Base-by-base conservation (phyloP, 2,888 invertebrate species). In the Drosophila recens region DNA sequence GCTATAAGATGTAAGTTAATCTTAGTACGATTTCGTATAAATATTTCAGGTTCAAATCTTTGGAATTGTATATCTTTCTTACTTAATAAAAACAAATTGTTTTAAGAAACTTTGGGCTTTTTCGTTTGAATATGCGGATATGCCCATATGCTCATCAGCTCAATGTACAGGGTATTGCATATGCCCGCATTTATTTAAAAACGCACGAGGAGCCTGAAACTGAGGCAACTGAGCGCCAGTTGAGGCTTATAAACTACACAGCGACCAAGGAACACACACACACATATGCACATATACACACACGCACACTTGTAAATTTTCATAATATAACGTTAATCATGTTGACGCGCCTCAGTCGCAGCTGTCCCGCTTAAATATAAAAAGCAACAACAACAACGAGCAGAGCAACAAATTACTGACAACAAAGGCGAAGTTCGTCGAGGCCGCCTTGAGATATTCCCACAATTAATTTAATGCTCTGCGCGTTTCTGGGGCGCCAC, bases 321-420 rank as follows among this genome's bases (percentile, higher is more conserved):
- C 58, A 83, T 78, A 81, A 83, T 79, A 84, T 79, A 72, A 76
- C 82, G 83, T 83, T 82, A 83, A 83, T 84, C 83, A 84, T 84
- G 81, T 81, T 85, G 81, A 82, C 77, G 82, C 73, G 76, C 69
- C 71, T 57, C 72, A 72, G 73, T 53, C 71, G 63, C 67, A 71
- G 70, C 79, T 67, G 59, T 66, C 70, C 68, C 68, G 62, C 45
- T 66, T 72, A 66, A 68, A 75, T 67, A 65, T 63, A 64, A 75
- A 75, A 69, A 72, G 59, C 59, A 65, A 54, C 46, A 70, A 56
- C 33, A 43, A 43, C 20, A 43, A 43, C 5, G n/a, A n/a, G 38
- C 38, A 38, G 38, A 48, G 63, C 70, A 67, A 69, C 72, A 69
- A 77, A 67, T 66, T 64, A 70, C 67, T 48, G 62, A 48, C 68